Base-by-base conservation (phyloP, 1,140 invertebrate genomes). In the Neodiprion fabricii region DNA sequence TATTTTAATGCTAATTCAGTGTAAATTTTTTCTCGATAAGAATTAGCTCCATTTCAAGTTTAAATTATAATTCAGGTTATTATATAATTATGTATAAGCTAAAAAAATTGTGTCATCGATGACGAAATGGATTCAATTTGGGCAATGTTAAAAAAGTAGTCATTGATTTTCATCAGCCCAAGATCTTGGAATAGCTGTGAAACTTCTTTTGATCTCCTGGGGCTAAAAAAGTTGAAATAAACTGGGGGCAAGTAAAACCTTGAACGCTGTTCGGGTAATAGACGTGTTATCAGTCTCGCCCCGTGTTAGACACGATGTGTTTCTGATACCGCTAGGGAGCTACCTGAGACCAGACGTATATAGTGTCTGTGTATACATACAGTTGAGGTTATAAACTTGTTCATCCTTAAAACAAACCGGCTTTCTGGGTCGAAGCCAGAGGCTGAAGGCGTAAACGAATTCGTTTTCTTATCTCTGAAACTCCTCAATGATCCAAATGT, bases 271-370 rank as follows among this genome's bases (percentile, higher is more conserved):
- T 81, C 71, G 79, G 79, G 78, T 84, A 84, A 85, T 83, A 40
- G 28, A 40, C 82, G 81, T 84, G 81, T 85, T 85, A 85, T 85
- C 84, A 84, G 82, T 77, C 77, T 74, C 79, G 79, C 75, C 72
- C 75, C 84, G 79, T 85, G 84, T 85, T 81, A 75, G 81, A 85
- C 84, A 85, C 83, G 84, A 85, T 85, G 83, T 85, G 84, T 85
- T 85, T 84, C 80, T 83, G 84, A 85, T 85, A 85, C 82, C 74
- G 77, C 74, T 72, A 66, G 61, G 73, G 70, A 76, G 80, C 81
- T 83, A 82, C 81, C 82, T 83, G 81, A 80, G 71, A 73, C 73
- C 70, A 72, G 48, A 12, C 21, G 28, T 40, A 40, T 40, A 40
- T 40, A 40, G 5, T 40, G 28, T 5, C 28, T 40, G 5, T 5